Conservation (phyloP, 1,140 invertebrate species). For the Magallana gigas region DNA sequence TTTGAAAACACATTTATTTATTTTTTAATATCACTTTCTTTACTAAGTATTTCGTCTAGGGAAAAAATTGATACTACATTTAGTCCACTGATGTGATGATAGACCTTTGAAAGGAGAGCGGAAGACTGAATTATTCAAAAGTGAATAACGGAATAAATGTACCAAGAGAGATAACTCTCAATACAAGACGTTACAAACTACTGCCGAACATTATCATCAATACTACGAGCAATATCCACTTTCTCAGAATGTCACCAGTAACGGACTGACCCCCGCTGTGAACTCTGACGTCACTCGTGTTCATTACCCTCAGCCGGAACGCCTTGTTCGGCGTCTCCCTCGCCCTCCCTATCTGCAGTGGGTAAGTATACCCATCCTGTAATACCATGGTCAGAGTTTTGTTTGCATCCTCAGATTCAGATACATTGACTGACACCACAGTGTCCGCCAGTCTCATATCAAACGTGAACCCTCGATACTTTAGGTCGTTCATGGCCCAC, state of each 20-base stretch:
- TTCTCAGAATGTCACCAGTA: background rate
- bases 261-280: background rate
- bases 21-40: too few relatives aligned
- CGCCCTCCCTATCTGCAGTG: background rate
- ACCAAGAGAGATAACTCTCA: too few relatives aligned
- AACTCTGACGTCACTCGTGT: background rate
- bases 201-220: background rate
- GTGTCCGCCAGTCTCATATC: conserved; percentile 29
- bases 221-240: background rate
- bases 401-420: background rate
- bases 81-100: too few relatives aligned
- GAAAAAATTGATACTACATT: too few relatives aligned
- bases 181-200: too few relatives aligned
- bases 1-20: too few relatives aligned
- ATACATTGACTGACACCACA: background rate
- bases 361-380: background rate
- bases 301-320: background rate
- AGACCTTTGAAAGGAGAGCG: too few relatives aligned
- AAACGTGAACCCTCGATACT: conserved; percentile 55
- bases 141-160: too few relatives aligned
- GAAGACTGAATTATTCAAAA: too few relatives aligned
- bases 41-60: too few relatives aligned
- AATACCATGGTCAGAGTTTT: background rate
- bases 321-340: background rate
- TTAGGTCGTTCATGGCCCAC: conserved; percentile 62